Percentiles rank a stretch among this genome's conserved stretches.
phyloP scores from a whole-genome alignment of 1,140 invertebrate species.

The Atta colombica region DNA sequence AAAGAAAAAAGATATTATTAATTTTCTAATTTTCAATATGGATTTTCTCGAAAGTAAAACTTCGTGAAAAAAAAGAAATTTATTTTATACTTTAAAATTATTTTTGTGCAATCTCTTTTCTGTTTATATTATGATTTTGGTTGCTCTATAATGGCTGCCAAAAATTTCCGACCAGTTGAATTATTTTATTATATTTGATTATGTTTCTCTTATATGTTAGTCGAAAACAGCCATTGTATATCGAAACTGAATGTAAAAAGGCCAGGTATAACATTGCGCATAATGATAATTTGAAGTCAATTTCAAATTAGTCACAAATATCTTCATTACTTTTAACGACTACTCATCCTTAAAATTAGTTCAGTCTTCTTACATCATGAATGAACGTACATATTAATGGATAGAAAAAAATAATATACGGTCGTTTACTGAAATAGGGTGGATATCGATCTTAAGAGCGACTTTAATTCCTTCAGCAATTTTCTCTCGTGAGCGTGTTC shows the following conservation, averaged over 20 bases:
- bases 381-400: slow-evolving; percentile 3
- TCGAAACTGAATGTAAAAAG: neutral
- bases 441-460: slow-evolving; percentile 35
- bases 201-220: no score
- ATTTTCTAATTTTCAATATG: neutral
- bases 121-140: neutral
- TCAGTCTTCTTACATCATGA: neutral
- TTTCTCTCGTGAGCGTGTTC: slow-evolving; percentile 14
- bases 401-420: slow-evolving; percentile 4
- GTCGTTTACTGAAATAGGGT: neutral
- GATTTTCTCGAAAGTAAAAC: neutral
- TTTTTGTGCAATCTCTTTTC: neutral
- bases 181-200: no score
- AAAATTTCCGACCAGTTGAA: no score
- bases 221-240: neutral
- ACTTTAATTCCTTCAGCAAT: slow-evolving; percentile 50
- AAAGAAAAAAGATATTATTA: neutral
- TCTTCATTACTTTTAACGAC: no score
- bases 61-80: neutral
- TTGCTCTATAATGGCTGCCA: no score
- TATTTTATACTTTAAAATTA: neutral
- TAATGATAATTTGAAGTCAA: no score
- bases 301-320: no score
- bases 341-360: no score
- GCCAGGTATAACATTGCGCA: no score